Conservation (phyloP, 2,113 vertebrate genomes). For the Pipa parva region DNA sequence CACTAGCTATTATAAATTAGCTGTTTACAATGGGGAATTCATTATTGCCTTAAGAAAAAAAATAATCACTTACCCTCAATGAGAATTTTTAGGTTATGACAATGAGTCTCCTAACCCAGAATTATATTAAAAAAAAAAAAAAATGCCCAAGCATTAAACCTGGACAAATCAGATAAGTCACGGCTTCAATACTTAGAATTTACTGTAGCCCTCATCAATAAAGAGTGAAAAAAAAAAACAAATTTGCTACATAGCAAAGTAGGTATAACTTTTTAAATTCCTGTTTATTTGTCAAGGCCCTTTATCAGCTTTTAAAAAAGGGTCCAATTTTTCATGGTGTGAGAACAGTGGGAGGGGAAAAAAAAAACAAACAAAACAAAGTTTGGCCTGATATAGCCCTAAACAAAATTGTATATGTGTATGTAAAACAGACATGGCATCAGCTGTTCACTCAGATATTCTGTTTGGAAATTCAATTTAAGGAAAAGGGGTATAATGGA, state of each 20-base stretch:
- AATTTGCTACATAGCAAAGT: not conserved
- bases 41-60: no score
- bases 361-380: not conserved
- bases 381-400: slow-evolving; percentile 9
- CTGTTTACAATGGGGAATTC: no score
- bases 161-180: no score
- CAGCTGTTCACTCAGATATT: not conserved
- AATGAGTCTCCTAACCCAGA: no score
- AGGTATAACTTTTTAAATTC: slow-evolving; percentile 1
- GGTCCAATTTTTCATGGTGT: not conserved
- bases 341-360: not conserved
- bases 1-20: no score
- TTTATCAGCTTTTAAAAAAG: slow-evolving; percentile 28
- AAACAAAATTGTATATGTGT: slow-evolving; percentile 1
- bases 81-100: no score
- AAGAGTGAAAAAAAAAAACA: no score
- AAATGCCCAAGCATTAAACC: no score
- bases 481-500: not conserved
- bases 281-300: slow-evolving; percentile 36
- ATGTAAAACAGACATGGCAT: slow-evolving; percentile 5
- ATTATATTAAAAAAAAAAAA: no score
- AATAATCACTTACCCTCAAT: no score
- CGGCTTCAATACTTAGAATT: no score
- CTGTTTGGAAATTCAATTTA: slow-evolving; percentile 9
- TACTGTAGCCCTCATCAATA: no score